Conservation (phyloP, 2,888 invertebrate species). For the Xanthia togata region DNA sequence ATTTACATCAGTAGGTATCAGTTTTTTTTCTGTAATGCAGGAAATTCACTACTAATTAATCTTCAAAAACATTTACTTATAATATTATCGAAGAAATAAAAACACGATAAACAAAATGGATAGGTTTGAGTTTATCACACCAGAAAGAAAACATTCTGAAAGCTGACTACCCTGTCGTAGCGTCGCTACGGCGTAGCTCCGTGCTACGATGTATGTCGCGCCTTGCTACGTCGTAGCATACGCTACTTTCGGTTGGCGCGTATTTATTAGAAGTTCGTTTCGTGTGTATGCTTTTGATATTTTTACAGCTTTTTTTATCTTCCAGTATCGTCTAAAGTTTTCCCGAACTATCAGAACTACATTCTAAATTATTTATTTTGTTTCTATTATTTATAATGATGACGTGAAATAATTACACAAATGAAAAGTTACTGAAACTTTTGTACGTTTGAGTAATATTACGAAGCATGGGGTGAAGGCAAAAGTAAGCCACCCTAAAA, state of each 20-base stretch:
- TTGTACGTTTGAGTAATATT: background rate
- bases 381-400: background rate
- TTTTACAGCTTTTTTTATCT: background rate
- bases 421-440: background rate
- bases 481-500: background rate
- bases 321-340: background rate
- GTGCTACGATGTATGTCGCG: background rate
- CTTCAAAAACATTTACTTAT: no score
- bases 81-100: no score
- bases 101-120: no score
- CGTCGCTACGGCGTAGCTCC: slow-evolving; percentile 14
- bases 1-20: no score
- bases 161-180: background rate
- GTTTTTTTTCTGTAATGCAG: no score
- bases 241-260: background rate
- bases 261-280: background rate
- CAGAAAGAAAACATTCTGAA: background rate
- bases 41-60: no score
- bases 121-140: no score
- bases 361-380: background rate
- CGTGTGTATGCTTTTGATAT: no score
- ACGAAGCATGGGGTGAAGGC: background rate
- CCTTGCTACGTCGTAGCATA: background rate
- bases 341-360: background rate
- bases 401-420: background rate